phyloP scores from a whole-genome alignment of 2,888 invertebrate genomes.

The Morinoia aosen region DNA sequence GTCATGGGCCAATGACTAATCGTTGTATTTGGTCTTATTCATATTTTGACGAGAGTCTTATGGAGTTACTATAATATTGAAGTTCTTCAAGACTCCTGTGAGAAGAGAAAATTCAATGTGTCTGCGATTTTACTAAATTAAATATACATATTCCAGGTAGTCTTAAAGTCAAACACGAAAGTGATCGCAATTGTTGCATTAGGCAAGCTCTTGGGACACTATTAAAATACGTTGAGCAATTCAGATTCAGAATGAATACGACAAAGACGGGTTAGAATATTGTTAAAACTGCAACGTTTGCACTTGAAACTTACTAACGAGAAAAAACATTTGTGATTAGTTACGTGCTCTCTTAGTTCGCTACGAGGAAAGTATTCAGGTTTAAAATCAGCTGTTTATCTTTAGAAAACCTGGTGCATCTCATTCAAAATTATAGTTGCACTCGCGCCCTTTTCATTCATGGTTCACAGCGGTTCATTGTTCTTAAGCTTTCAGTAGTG shows the following conservation, averaged over 20 bases:
- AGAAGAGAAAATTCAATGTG: background rate
- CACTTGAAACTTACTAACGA: background rate
- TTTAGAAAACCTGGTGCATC: too few species aligned
- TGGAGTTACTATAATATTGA: background rate
- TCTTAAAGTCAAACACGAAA: background rate
- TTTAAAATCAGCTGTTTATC: too few species aligned
- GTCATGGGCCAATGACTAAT: too few species aligned
- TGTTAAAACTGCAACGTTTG: background rate
- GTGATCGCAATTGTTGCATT: background rate
- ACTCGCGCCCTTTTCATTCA: too few species aligned
- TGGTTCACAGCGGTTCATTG: background rate
- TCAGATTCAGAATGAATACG: background rate
- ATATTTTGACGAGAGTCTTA: too few species aligned
- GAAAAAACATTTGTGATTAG: too few species aligned
- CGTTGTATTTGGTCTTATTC: too few species aligned
- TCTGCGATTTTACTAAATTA: background rate
- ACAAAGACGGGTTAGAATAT: background rate
- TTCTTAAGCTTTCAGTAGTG: background rate
- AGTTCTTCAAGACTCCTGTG: background rate
- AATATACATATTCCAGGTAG: background rate
- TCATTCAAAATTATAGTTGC: too few species aligned
- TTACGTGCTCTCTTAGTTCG: too few species aligned
- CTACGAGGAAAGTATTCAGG: too few species aligned
- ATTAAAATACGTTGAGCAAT: background rate
- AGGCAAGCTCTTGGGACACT: background rate